A percentile compares a stretch with the other conserved stretches of the same genome.
phyloP scores from a whole-genome alignment of 2,113 vertebrate genomes.

The Ursus arctos region DNA sequence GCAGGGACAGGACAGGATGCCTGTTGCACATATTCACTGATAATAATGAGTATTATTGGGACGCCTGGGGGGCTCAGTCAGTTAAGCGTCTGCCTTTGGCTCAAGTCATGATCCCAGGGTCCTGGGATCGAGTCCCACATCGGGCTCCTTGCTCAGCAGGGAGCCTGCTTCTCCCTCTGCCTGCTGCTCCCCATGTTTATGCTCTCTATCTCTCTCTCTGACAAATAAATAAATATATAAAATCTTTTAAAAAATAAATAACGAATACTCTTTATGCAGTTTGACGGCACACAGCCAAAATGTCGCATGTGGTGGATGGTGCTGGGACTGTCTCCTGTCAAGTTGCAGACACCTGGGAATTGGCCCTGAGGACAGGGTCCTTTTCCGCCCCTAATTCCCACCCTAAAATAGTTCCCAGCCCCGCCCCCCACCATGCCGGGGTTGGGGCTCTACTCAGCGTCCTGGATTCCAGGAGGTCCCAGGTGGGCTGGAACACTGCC shows the following conservation, averaged over 20 bases:
- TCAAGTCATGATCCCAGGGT: background rate
- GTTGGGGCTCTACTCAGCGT: too few relatives aligned
- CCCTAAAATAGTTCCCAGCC: background rate
- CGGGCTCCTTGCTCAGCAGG: background rate
- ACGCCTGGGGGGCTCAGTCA: background rate
- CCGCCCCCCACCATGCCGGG: rapidly evolving
- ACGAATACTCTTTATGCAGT: background rate
- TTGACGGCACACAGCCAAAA: background rate
- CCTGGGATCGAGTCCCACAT: background rate
- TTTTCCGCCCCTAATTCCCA: background rate
- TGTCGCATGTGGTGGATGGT: rapidly evolving
- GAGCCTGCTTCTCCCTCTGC: background rate
- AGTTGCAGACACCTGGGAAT: background rate
- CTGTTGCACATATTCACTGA: rapidly evolving
- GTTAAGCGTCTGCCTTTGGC: background rate
- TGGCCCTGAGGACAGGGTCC: background rate
- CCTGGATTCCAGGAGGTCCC: background rate
- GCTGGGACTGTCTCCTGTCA: too few relatives aligned
- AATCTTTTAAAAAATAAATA: background rate
- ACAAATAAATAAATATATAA: background rate
- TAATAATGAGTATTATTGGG: background rate
- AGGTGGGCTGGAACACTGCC: background rate
- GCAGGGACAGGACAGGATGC: too few relatives aligned
- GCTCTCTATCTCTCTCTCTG: background rate
- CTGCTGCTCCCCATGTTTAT: background rate